A percentile compares a stretch with the other conserved stretches of the same genome.
phyloP scores from a whole-genome alignment of 2,888 invertebrate species.

The Melipona beecheii region DNA sequence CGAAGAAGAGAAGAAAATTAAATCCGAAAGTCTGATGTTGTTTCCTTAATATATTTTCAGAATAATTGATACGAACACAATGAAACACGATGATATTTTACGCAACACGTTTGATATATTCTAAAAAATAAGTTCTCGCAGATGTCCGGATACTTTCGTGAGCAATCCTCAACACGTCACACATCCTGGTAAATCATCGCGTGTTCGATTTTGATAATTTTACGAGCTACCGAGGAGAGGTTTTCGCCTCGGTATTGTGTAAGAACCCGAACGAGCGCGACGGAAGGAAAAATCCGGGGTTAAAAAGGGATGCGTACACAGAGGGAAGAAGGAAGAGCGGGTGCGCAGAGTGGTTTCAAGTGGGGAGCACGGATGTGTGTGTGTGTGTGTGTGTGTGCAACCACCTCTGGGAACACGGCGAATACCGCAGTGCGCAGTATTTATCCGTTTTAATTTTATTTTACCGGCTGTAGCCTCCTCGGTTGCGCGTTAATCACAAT shows the following conservation, averaged over 20 bases:
- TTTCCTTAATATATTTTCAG: too few relatives aligned
- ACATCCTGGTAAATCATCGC: too few relatives aligned
- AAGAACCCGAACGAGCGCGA: conserved; percentile 16
- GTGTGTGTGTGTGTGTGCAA: conserved; percentile 19
- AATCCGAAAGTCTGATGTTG: too few relatives aligned
- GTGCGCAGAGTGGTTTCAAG: conserved; percentile 34
- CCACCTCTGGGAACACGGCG: conserved; percentile 52
- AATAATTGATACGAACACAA: too few relatives aligned
- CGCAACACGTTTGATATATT: too few relatives aligned
- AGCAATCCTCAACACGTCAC: too few relatives aligned
- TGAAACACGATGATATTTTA: too few relatives aligned
- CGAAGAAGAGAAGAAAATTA: too few relatives aligned
- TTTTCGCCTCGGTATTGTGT: conserved; percentile 41
- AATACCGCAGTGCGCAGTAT: conserved; percentile 70
- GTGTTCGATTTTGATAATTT: too few relatives aligned
- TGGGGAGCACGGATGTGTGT: neutral
- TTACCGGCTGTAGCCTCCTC: conserved; percentile 31
- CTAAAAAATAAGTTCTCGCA: too few relatives aligned
- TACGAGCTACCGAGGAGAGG: conserved; percentile 7
- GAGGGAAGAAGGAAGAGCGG: conserved; percentile 15
- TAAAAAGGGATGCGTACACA: conserved; percentile 6
- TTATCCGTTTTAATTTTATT: conserved; percentile 73
- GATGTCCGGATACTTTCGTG: too few relatives aligned
- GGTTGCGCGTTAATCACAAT: conserved; percentile 68
- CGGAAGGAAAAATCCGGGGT: conserved; percentile 12